phyloP scores from a whole-genome alignment of 2,797 vertebrate species.

The Bradypodion ventrale region DNA sequence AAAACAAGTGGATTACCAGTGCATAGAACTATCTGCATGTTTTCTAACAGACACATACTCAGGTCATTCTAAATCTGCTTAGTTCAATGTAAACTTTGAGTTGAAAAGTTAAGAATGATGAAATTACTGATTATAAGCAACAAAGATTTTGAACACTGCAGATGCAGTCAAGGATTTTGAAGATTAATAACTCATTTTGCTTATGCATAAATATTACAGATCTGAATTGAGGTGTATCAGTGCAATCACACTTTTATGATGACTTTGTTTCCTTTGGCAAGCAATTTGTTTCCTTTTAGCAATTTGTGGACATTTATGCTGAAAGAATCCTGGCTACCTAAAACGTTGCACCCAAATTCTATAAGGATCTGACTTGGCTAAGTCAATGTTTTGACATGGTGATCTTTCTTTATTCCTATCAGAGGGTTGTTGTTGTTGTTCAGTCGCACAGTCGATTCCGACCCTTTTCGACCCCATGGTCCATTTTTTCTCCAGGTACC shows the following conservation, averaged over 20 bases:
- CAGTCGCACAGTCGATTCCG: no score
- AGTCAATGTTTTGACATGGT: neutral
- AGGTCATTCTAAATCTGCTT: neutral
- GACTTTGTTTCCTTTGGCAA: neutral
- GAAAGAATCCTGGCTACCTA: neutral
- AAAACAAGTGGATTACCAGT: no score
- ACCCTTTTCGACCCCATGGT: no score
- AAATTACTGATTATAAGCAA: neutral
- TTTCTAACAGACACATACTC: neutral
- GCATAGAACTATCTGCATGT: neutral
- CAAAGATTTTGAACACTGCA: neutral
- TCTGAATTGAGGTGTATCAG: neutral
- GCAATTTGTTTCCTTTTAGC: neutral
- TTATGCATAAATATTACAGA: neutral
- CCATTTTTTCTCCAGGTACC: no score
- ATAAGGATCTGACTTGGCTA: slow-evolving; percentile 21
- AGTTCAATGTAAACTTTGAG: neutral
- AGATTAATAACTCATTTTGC: neutral
- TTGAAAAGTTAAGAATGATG: neutral
- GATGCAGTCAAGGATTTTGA: neutral
- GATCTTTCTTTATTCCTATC: no score
- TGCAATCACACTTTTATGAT: neutral
- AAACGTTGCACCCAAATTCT: neutral
- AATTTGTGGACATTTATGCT: no score
- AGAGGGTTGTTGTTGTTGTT: no score